Evolutionary conservation across 2,113 vertebrate genomes (phyloP).

Genomic region (Excalfactoria chinensis): DNA sequence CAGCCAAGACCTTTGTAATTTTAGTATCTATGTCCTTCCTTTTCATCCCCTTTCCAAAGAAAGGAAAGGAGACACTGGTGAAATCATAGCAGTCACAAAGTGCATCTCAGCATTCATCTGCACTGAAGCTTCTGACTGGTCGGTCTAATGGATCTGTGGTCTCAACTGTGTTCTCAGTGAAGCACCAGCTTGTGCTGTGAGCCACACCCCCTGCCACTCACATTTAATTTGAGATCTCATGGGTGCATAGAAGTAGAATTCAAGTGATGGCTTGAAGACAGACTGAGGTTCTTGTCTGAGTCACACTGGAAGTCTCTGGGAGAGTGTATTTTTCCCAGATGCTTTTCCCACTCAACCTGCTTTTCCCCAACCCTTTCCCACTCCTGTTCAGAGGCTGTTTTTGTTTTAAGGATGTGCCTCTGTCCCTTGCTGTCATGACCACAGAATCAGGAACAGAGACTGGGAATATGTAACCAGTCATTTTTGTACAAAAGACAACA

Average conservation of each 20-base stretch:
- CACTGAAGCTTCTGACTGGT: not conserved
- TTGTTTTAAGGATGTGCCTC: slow-evolving; percentile 13
- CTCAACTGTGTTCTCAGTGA: not conserved
- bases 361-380: not conserved
- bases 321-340: slow-evolving; percentile 29
- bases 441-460: slow-evolving; percentile 27
- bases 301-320: slow-evolving; percentile 25
- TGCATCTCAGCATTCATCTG: not conserved
- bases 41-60: not conserved
- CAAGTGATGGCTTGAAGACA: slow-evolving; percentile 57
- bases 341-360: slow-evolving; percentile 42
- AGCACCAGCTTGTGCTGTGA: not conserved
- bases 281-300: slow-evolving; percentile 11
- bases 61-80: not conserved
- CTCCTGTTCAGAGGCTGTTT: not conserved
- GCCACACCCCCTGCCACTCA: not conserved
- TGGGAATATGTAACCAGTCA: not conserved
- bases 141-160: not conserved
- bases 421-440: slow-evolving; percentile 21
- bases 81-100: not conserved
- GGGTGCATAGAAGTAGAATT: slow-evolving; percentile 17
- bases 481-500: slow-evolving; percentile 7
- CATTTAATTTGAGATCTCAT: not conserved
- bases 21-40: not conserved
- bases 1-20: not conserved